Base-by-base conservation (phyloP, 2,888 invertebrate species). In the Mesochorus sp. region DNA sequence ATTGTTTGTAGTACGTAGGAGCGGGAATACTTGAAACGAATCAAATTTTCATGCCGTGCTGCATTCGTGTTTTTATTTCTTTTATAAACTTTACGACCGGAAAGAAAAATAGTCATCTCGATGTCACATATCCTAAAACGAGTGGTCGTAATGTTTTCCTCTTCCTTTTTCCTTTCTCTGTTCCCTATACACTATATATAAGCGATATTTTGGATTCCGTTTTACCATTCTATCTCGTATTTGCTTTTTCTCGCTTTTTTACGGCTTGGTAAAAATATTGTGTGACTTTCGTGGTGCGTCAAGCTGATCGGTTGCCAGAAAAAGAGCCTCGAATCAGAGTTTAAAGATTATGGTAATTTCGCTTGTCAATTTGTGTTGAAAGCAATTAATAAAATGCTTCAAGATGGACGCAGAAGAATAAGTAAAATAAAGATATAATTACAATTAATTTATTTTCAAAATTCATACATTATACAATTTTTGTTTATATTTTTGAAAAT, bases 91-190 rank as follows among this genome's bases (percentile, higher is more conserved):
- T 64, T 34, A 47, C 14, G 39, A 57, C 37, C 62, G 61, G 39
- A 34, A 49, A 59, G 68, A 64, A 24, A 47, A 55, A 39, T 24
- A 17, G 62, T 34, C n/a, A 31, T 47, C 39, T 62, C 62, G 68
- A 24, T 44, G 64, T 74, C 74, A 66, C 57, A 42, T 64, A 64
- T 74, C 64, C 42, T 55, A 70, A 70, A 78, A 44, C 70, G 64
- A 77, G 55, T 44, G 68, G 55, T 67, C 61, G 37, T 77, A 62
- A 24, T 24, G 49, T 73, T 70, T 64, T 21, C 17, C 55, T 28
- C 28, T 53, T 44, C 42, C 1, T 53, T 67, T 72, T 31, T 61
- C 53, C n/a, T 19, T 51, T 21, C 31, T 21, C 0, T 39, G 44
- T 12, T 44, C 5, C 21, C 64, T 47, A 10, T 42, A 6, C 6